Evolutionary conservation across 2,888 invertebrate genomes (phyloP).

Genomic region (Nasonovia ribisnigri): DNA sequence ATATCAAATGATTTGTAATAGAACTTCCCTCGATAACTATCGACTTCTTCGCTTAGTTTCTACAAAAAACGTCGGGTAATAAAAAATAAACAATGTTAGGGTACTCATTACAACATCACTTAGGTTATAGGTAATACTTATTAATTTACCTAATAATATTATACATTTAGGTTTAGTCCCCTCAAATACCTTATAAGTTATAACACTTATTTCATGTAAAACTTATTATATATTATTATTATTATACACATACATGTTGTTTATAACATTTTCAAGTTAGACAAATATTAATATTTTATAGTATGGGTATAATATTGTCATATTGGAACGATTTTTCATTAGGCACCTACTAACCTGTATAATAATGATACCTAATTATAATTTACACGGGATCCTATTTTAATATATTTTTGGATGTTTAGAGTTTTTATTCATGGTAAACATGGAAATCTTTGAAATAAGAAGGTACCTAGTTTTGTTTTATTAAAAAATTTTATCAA

Average conservation of each 20-base stretch:
- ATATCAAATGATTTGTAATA: slow-evolving; percentile 51
- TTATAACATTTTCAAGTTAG: no score
- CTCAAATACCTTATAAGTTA: no score
- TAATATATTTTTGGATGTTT: background rate
- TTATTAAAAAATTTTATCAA: background rate
- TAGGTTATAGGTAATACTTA: background rate
- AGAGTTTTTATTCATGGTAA: background rate
- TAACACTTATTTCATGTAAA: no score
- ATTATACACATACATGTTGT: no score
- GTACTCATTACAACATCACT: background rate
- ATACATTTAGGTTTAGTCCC: background rate
- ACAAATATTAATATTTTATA: no score
- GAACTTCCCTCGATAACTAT: background rate
- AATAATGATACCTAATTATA: background rate
- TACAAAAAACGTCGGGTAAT: background rate
- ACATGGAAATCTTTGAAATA: background rate
- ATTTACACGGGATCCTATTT: background rate
- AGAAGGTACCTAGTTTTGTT: background rate
- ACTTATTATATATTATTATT: no score
- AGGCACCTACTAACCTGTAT: no score
- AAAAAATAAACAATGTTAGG: background rate
- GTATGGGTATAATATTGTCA: no score
- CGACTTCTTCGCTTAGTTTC: slow-evolving; percentile 38
- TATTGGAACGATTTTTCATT: no score
- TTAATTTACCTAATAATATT: background rate